Evolutionary conservation across 2,797 vertebrate genomes (phyloP).

Genomic region (Megalops cyprinoides): DNA sequence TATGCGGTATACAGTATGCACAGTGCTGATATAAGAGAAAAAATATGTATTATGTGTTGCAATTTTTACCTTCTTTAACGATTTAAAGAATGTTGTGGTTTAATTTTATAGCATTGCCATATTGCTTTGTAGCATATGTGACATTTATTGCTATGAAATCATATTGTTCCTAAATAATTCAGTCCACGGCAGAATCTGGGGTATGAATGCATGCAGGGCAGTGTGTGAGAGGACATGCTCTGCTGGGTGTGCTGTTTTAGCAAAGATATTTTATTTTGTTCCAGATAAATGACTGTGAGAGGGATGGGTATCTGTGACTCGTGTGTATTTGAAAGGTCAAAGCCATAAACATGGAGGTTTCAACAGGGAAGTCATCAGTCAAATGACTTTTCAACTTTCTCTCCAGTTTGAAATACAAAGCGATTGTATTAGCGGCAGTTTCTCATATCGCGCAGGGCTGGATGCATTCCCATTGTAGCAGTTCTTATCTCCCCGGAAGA

Average conservation of each 20-base stretch:
- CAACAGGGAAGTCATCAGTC: neutral
- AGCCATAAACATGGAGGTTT: neutral
- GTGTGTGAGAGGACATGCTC: neutral
- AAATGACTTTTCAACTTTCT: neutral
- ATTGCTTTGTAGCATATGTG: too few relatives aligned
- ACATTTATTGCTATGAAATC: too few relatives aligned
- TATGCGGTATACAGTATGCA: too few relatives aligned
- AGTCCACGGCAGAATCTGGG: too few relatives aligned
- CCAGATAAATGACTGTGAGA: neutral
- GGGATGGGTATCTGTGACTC: neutral
- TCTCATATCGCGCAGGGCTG: neutral
- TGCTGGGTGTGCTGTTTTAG: too few relatives aligned
- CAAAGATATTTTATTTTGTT: neutral
- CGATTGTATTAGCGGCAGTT: neutral
- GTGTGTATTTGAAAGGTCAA: neutral
- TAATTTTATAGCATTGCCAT: too few relatives aligned
- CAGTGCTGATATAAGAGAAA: too few relatives aligned
- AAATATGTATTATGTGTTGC: too few relatives aligned
- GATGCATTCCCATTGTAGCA: neutral
- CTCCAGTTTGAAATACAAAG: neutral
- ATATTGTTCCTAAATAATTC: too few relatives aligned
- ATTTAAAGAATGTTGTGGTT: too few relatives aligned
- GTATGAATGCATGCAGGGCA: neutral
- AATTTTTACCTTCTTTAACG: too few relatives aligned
- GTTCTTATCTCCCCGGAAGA: neutral